Evolutionary conservation across 2,797 vertebrate species (phyloP).

Genomic region (Gymnothorax reevesii): DNA sequence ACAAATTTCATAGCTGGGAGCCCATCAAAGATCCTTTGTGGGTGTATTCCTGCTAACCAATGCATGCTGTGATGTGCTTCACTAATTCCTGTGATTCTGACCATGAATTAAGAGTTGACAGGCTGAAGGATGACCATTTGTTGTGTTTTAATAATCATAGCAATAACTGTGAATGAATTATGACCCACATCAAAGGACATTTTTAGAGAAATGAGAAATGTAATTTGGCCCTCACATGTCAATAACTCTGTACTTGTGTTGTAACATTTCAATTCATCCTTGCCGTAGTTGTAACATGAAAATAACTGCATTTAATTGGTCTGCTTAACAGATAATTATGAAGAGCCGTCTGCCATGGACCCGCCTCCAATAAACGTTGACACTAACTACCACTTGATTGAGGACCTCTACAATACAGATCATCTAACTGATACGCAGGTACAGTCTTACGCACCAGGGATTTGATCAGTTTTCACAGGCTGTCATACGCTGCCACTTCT

Average conservation of each 20-base stretch:
- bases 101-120: too few relatives aligned
- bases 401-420: conserved; percentile 54
- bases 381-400: conserved; percentile 44
- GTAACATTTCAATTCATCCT: too few relatives aligned
- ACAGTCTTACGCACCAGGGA: background rate
- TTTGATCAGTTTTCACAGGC: background rate
- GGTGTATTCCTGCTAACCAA: too few relatives aligned
- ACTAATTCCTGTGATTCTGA: too few relatives aligned
- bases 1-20: too few relatives aligned
- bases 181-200: too few relatives aligned
- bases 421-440: conserved; percentile 59
- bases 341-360: conserved; percentile 32
- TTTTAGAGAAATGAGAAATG: too few relatives aligned
- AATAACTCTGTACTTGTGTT: too few relatives aligned
- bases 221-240: background rate
- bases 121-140: background rate
- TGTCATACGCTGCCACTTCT: background rate
- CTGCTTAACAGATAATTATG: conserved; percentile 55
- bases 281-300: too few relatives aligned
- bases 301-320: background rate
- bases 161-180: too few relatives aligned
- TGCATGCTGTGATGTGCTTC: too few relatives aligned
- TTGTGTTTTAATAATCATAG: background rate
- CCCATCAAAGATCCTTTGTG: too few relatives aligned
- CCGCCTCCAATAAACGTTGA: background rate